Base-by-base conservation (phyloP, 2,113 vertebrate genomes). In the Tricholaema leucomelas region DNA sequence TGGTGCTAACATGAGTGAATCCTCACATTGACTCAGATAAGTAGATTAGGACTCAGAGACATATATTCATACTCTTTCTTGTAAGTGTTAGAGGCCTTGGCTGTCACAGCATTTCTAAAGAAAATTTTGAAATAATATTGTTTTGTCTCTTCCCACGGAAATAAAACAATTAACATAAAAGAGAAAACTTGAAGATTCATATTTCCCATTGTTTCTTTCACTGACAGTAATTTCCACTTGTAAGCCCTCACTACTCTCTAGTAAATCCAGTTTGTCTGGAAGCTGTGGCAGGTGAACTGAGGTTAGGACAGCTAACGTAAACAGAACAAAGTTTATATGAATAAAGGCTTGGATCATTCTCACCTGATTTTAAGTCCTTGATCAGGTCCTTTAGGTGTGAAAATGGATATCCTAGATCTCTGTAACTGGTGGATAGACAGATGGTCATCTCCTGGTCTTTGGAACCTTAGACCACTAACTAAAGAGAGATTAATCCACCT, bases 171-270 rank as follows among this genome's bases (percentile, higher is more conserved):
- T 8, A 25, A 11, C 21, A 24, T 24, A 14, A 25, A 0, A 18
- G 5, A 36, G 1, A 46, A 65, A 56, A 44, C 2, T 4, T 30
- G 6, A 71, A 74, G 56, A 27, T 38, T 50, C 0, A 0, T 5
- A 2, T 36, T 69, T 3, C 1, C 5, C 3, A 2, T 23, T 66
- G 3, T 2, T 63, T 19, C 46, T 54, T 71, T 60, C 19, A 33
- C 10, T 12, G 4, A 1, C 25, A 59, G 7, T 8, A 31, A 54
- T 21, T 66, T 1, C 6, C 5, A 13, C 12, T 27, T 44, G 15
- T 33, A 30, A 85, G 6, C 0, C 15, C 21, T 44, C n/a, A 36
- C 3, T 15, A 23, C 2, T 25, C 0, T 21, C 4, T 21, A 6
- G 1, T 3, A 83, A 82, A 78, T 2, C 3, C 7, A 40, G 11